Evolutionary conservation across 2,888 invertebrate species (phyloP), one percentile per base, ranked within the genome.

Genomic region (Exocentrus adspersus): DNA sequence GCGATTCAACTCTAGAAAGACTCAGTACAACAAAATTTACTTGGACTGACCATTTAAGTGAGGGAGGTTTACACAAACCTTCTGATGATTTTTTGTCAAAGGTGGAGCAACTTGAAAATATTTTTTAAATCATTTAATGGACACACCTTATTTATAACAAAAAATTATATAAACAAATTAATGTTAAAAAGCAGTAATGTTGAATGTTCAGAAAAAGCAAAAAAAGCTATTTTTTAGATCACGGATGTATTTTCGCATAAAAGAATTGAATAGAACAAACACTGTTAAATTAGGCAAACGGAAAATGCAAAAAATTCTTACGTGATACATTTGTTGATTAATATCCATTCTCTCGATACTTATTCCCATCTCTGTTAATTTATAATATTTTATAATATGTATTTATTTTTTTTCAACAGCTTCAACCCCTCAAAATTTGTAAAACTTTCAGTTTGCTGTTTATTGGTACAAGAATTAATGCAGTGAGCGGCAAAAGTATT

Each of bases 201-300:
- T 14, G 43, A 43, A 7, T 43, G 43, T 16, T 17, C 43, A 12
- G 9, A 5, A 43, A 43, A 43, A 16, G 43, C 43, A 14, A 43
- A 43, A n/a, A 9, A 14, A 17, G 3, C 14, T 43, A 9, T 43
- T 43, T 43, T 43, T 43, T 43, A 43, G 43, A 17, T 43, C 43
- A 2, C 9, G 43, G 17, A 43, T 43, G 43, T 43, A 16, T 17
- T 16, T 43, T 43, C 43, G 14, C 14, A 43, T 43, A 2, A 43
- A 43, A 43, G 43, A 43, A 43, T 17, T 43, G 7, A 43, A 43
- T 43, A 43, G 9, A 43, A n/a, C n/a, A n/a, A n/a, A n/a, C n/a
- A n/a, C n/a, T n/a, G n/a, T n/a, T n/a, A n/a, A n/a, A n/a, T n/a
- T n/a, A n/a, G n/a, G n/a, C n/a, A n/a, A n/a, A n/a, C n/a, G n/a